These are phyloP conservation scores for Tinea trinotella DNA, from an alignment of 2,888 invertebrate species.

Conservation along the genomic window DNA sequence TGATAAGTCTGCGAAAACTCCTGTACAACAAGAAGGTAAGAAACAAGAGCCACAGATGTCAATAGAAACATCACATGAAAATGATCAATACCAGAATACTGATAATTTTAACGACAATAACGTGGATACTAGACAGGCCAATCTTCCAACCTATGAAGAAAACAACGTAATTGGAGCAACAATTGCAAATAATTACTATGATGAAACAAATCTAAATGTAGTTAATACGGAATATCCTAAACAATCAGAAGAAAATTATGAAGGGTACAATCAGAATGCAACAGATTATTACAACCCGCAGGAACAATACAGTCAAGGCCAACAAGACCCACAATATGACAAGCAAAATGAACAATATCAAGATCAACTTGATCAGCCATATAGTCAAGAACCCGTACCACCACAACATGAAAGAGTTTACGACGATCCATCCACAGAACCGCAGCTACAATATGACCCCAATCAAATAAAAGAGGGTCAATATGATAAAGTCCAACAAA, in stretches of 20 bases:
- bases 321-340: constrained; percentile 43
- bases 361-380: constrained; percentile 22
- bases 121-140: background rate
- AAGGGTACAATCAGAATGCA: background rate
- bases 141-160: background rate
- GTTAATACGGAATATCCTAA: constrained; percentile 25
- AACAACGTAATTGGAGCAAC: background rate
- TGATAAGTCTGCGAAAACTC: background rate
- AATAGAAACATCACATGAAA: background rate
- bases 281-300: constrained; percentile 23
- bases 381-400: constrained; percentile 21
- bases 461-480: constrained; percentile 12
- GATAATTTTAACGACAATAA: background rate
- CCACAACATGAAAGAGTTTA: constrained; percentile 22
- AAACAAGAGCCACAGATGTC: background rate
- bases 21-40: background rate
- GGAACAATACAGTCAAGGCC: constrained; percentile 27
- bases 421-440: constrained; percentile 20
- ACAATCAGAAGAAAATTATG: background rate
- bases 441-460: constrained; percentile 17
- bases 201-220: constrained; percentile 28
- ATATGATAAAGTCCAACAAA: constrained; percentile 19
- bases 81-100: background rate
- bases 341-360: constrained; percentile 22
- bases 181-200: constrained; percentile 21